These are phyloP conservation scores for Sigmodon hispidus DNA, from an alignment of 2,113 vertebrate species.

Conservation along the genomic window DNA sequence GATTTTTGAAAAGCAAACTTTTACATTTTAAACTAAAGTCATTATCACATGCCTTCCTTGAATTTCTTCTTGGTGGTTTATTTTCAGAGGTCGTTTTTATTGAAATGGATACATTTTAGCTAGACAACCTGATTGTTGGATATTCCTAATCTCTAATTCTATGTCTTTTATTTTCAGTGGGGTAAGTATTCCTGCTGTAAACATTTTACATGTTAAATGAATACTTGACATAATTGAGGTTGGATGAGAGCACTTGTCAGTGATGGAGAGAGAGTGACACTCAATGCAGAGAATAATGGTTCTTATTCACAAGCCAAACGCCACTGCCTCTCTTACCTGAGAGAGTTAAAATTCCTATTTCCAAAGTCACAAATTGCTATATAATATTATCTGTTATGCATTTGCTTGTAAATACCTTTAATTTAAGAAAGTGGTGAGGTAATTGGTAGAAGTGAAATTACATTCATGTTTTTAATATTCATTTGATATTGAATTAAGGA, in stretches of 20 bases:
- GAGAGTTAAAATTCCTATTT: slow-evolving; percentile 3
- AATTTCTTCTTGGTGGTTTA: slow-evolving; percentile 1
- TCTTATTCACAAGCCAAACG: neutral
- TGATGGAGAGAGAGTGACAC: neutral
- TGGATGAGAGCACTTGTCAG: neutral
- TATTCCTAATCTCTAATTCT: neutral
- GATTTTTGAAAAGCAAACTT: slow-evolving; percentile 33
- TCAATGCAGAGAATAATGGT: neutral
- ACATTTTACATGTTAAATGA: neutral
- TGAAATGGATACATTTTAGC: neutral
- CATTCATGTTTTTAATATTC: slow-evolving; percentile 31
- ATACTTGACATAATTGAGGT: neutral
- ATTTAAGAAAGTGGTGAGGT: neutral
- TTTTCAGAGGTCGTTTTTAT: neutral
- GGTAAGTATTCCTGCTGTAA: neutral
- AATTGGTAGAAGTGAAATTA: neutral
- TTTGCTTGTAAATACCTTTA: slow-evolving; percentile 36
- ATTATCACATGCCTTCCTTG: neutral
- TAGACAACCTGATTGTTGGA: neutral
- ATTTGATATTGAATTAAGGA: slow-evolving; percentile 32
- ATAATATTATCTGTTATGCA: neutral
- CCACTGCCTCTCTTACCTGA: neutral
- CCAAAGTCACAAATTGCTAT: neutral
- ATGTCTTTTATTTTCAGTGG: neutral
- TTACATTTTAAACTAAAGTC: slow-evolving; percentile 8